Base-by-base conservation (phyloP, 92 coral and sea anemone genomes). In the Zoanthus solanderi region DNA sequence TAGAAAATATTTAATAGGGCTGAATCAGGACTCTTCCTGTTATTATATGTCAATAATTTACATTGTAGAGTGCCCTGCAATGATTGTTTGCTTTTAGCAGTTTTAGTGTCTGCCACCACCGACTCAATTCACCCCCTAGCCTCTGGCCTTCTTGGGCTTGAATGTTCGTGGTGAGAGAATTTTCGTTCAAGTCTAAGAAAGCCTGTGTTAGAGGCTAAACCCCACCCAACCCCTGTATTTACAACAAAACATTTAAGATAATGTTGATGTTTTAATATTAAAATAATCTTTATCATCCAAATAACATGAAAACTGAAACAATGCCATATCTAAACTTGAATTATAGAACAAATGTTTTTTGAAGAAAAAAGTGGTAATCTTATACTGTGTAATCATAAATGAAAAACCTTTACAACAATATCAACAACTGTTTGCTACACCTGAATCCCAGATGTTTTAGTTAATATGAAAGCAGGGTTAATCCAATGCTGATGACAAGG, bases 1-100 rank as follows among this genome's bases (percentile, higher is more conserved):
- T 87, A 61, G 78, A 83, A 74, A 75, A 83, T 45, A 72, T 72
- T 71, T 61, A 61, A 61, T 61, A 61, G 69, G 69, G 69, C 69
- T 61, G 69, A 61, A 61, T 61, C 69, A 61, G 29, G 69, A 61
- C 69, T 61, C 69, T 61, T 61, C 69, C 69, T 61, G 69, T 61
- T 61, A 61, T 61, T 61, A n/a, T 61, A 61, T 61, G 69, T 61
- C 69, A 61, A 61, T 61, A 61, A 61, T 61, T 61, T 61, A 32
- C 69, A 61, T 61, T 61, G 69, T 61, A 61, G 69, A 61, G 69
- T 61, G 69, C 69, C 69, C 69, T 61, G 69, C 69, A 61, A 61
- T 61, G 69, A 61, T 61, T 61, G 69, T 61, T 61, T 61, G 69
- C 69, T 61, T 61, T 61, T 61, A 61, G 29, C 69, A 61, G 69